phyloP scores from a whole-genome alignment of 2,113 vertebrate species.

The Trichomycterus rosablanca region DNA sequence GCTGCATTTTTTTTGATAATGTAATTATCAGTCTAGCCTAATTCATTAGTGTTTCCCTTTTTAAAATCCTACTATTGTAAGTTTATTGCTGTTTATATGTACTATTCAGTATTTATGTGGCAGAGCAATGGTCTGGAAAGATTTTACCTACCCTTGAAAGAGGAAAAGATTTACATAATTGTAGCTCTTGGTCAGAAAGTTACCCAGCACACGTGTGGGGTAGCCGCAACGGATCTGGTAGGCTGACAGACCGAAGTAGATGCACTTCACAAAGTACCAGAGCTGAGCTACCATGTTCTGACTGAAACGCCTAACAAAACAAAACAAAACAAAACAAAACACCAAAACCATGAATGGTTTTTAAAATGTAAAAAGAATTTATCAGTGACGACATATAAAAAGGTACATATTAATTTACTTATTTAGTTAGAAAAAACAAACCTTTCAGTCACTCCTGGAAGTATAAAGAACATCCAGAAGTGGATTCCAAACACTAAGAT shows the following conservation, averaged over 20 bases:
- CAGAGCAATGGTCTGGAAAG: neutral
- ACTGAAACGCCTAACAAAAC: slow-evolving; percentile 77
- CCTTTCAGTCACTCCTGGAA: slow-evolving; percentile 84
- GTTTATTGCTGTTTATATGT: neutral
- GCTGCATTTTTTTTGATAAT: too few species aligned
- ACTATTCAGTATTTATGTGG: neutral
- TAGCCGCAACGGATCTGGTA: slow-evolving; percentile 90
- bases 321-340: slow-evolving; percentile 4
- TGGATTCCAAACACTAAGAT: slow-evolving; percentile 87
- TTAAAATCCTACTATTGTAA: too few species aligned
- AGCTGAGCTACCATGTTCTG: slow-evolving; percentile 85
- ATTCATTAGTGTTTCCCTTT: neutral
- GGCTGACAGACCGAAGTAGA: slow-evolving; percentile 86
- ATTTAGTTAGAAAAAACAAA: slow-evolving; percentile 42
- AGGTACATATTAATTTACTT: neutral
- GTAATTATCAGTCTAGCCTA: neutral
- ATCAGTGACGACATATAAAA: too few species aligned
- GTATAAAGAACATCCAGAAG: slow-evolving; percentile 92
- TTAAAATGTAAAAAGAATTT: too few species aligned
- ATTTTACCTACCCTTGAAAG: slow-evolving; percentile 79
- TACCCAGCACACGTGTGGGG: slow-evolving; percentile 83
- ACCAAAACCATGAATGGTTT: too few species aligned
- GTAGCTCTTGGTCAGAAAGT: slow-evolving; percentile 88
- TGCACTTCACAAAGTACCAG: slow-evolving; percentile 90
- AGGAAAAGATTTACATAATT: slow-evolving; percentile 89